Evolutionary conservation across 2,113 vertebrate species (phyloP), one percentile per base, ranked within the genome.

Genomic region (Crotalus tigris): DNA sequence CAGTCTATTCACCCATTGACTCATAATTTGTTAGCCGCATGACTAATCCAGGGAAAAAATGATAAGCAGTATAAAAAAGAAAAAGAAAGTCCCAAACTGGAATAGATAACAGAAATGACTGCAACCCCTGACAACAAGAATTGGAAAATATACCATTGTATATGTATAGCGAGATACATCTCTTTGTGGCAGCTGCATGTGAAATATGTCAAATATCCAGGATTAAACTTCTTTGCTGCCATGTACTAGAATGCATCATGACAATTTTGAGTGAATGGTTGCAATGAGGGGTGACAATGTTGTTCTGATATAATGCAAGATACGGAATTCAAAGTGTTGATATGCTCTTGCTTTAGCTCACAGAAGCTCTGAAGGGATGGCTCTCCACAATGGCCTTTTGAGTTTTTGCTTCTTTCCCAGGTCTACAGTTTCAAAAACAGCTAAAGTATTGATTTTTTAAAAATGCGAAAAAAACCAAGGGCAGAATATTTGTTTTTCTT

Each of bases 261-360:
- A 94, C 93, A 92, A 33, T 55, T 92, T 26, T 92, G 89, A 95
- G 91, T 86, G 15, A 96, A 53, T 5, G 90, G 39, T 64, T 5
- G 51, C 51, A 90, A 91, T 69, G 88, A 95, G 2, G 91, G 94
- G n/a, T n/a, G 61, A 12, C 92, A 86, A 55, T 49, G 92, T 86
- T 94, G 90, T 91, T 89, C 54, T 10, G 93, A 87, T 53, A 89
- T 39, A 86, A 93, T 61, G 55, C 1, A 89, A 69, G 93, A 88
- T 91, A 94, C 61, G 89, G 39, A 91, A 12, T 94, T 53, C 39
- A 92, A 93, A 57, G 21, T n/a, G 88, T 93, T 88, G 44, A 93
- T 87, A 93, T 61, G 93, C 54, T 23, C 23, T 33, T 44, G 75
- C 2, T 1, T 29, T 93, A 89, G 61, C 46, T 87, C 81, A 51